Base-by-base conservation (phyloP, 2,113 vertebrate genomes). In the Sander lucioperca region DNA sequence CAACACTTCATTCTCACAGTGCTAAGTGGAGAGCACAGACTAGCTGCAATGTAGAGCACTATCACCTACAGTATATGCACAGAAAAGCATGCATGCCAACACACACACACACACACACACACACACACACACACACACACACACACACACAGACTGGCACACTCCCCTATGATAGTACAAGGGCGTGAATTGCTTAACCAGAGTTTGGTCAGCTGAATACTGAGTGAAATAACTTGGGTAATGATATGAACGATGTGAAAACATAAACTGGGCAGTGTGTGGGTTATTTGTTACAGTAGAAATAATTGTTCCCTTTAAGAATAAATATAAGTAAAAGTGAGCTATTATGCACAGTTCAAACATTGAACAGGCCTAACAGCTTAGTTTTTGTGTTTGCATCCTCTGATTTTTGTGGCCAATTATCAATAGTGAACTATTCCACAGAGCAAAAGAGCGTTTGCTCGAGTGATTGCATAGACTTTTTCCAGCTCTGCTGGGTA, bases 21-120 rank as follows among this genome's bases (percentile, higher is more conserved):
- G 15, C 50, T 71, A 27, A 50, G 74, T 66, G 65, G 51, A 62
- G 79, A 84, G 82, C 69, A 72, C 36, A 83, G 68, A 77, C 69
- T 25, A 61, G 59, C 72, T 73, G 74, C 23, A 33, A 77, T 73
- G 33, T 57, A 57, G 6, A 69, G 62, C n/a, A 16, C 47, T 23
- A 69, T 25, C 18, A 36, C 45, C n/a, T 51, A 39, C 9, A 43
- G 10, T 39, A 39, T 14, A 50, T 69, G 47, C n/a, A 69, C 30
- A 6, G 5, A 54, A 51, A 79, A 64, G 16, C n/a, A 75, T 53
- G 50, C 25, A 25, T 25, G 25, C 25, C 50, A 69, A 45, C 23
- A 71, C 8, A 43, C 39, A 43, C 39, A 3, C 39, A 43, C 39
- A 43, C 9, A 43, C 36, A 36, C 36, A 36, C 36, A 36, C 36